A percentile compares a stretch with the other conserved stretches of the same genome.
Conservation (phyloP, 2,797 vertebrate genomes). For the Pachyuromys duprasi region DNA sequence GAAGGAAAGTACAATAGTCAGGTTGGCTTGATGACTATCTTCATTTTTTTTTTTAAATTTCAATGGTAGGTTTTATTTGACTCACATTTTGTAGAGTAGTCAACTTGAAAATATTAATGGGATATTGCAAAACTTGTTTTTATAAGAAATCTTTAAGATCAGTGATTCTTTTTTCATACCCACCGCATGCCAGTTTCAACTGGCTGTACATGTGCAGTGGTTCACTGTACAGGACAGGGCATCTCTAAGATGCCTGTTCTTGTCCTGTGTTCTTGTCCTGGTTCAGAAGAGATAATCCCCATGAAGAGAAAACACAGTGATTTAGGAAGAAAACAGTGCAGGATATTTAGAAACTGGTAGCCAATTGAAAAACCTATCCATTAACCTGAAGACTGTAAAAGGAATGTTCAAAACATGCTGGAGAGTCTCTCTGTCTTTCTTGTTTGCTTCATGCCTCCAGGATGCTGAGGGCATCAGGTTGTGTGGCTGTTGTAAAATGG, state of each 20-base stretch:
- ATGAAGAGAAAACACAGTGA: background rate
- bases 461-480: fast-evolving
- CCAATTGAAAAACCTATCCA: background rate
- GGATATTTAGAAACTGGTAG: background rate
- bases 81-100: background rate
- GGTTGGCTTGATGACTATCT: background rate
- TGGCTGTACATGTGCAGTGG: fast-evolving
- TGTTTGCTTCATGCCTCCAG: background rate
- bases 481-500: background rate
- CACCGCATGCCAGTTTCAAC: background rate
- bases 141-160: background rate
- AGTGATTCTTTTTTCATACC: fast-evolving
- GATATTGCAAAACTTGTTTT: background rate
- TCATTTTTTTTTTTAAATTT: too few species aligned
- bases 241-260: background rate
- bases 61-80: background rate
- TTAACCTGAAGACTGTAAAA: background rate
- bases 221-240: background rate
- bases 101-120: background rate
- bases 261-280: background rate
- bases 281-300: background rate
- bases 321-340: background rate
- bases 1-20: background rate
- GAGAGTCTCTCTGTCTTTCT: background rate
- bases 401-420: background rate